These are phyloP conservation scores for Nudaria mundana DNA, from an alignment of 2,888 invertebrate genomes.

Conservation along the genomic window DNA sequence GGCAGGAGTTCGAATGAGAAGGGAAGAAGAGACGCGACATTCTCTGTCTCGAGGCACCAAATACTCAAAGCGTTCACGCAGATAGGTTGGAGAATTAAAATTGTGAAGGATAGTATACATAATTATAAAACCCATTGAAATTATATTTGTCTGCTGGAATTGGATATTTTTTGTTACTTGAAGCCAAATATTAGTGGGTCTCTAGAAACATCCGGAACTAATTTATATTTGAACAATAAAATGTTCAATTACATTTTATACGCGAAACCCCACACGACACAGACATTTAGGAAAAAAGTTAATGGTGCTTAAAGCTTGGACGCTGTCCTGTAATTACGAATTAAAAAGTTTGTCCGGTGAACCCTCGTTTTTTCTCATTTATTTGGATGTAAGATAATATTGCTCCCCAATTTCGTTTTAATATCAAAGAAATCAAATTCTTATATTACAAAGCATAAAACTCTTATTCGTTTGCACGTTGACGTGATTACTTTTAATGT, in stretches of 20 bases:
- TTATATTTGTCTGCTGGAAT: no score
- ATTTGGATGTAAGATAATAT: slow-evolving; percentile 76
- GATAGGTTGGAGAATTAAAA: no score
- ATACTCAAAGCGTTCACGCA: no score
- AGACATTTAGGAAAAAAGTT: slow-evolving; percentile 76
- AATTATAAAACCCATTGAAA: no score
- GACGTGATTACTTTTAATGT: slow-evolving; percentile 70
- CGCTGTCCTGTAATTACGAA: slow-evolving; percentile 79
- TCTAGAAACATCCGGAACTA: slow-evolving; percentile 37
- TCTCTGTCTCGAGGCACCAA: no score
- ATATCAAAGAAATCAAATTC: slow-evolving; percentile 24
- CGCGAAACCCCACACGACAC: slow-evolving; percentile 55
- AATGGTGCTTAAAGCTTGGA: slow-evolving; percentile 78
- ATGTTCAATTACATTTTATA: slow-evolving; percentile 58
- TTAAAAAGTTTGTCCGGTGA: slow-evolving; percentile 76
- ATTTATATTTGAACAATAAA: slow-evolving; percentile 63
- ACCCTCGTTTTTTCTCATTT: slow-evolving; percentile 77
- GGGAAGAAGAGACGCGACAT: no score
- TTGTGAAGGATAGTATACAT: no score
- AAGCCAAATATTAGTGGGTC: no score
- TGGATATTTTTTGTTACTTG: no score
- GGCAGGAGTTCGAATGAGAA: no score
- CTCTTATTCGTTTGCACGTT: slow-evolving; percentile 31
- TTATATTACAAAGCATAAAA: slow-evolving; percentile 35
- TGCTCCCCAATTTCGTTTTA: slow-evolving; percentile 57